Evolutionary conservation across 1,140 invertebrate species (phyloP), one percentile per base, ranked within the genome.

Genomic region (Aphidius ervi): DNA sequence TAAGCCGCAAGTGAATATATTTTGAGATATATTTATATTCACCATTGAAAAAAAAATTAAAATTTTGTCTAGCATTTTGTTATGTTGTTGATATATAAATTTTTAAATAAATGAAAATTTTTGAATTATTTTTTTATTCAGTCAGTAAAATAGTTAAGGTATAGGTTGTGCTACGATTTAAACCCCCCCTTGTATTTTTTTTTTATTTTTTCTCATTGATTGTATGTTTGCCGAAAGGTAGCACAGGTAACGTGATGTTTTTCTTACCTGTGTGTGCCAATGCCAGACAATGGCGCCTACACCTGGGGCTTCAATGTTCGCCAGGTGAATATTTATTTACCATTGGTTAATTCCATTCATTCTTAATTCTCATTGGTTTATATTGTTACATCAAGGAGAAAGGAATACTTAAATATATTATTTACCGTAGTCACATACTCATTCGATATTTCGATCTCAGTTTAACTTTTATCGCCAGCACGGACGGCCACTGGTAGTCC

Each of bases 401-500:
- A 64, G 65, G 23, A 31, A 65, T 67, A 70, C 72, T 74, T 70
- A 72, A 76, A 75, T 77, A 31, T 31, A 73, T 76, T 72, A 67
- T 75, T 75, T 75, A 74, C 74, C 71, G 74, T 76, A 74, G 67
- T 67, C 68, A 72, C 4, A 31, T 4, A 31, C 23, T 31, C 70
- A 69, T 66, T 67, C 64, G 63, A 69, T 67, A 68, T 75, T 66
- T 67, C 64, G 63, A 69, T 67, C 68, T 75, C 73, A 77, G 75
- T 77, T 77, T 70, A 69, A 75, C 70, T 76, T 71, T 76, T 74
- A 72, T 75, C 73, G 60, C 74, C 70, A 63, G 64, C 63, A 74
- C 70, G 72, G 66, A 67, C 69, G 68, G 71, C 69, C 65, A 47
- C 55, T 55, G 63, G 45, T 59, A 43, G 23, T 31, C 23, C 23